Conservation (phyloP, 2,797 vertebrate genomes). For the Aselliscus stoliczkanus region DNA sequence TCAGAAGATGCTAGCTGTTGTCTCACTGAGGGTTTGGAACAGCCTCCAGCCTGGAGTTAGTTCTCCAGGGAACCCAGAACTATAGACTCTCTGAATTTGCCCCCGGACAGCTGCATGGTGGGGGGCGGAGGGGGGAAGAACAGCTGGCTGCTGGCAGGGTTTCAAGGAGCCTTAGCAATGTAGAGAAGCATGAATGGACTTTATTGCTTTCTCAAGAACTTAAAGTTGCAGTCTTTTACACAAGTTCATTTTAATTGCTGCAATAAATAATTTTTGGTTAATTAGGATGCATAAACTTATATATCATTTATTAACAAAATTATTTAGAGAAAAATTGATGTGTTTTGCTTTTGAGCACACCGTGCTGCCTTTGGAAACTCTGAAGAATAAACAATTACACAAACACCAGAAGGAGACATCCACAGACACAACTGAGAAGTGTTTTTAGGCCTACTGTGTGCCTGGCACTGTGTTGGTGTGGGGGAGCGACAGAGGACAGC, state of each 20-base stretch:
- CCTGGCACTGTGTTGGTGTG: accelerated
- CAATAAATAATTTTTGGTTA: conserved; percentile 66
- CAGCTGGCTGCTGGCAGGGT: not conserved
- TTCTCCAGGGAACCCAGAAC: not conserved
- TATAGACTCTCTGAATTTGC: not conserved
- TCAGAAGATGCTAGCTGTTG: not conserved
- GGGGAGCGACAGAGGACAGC: not conserved
- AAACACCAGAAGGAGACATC: not conserved
- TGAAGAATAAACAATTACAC: not conserved
- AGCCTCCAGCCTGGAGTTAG: not conserved
- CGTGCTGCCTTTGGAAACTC: not conserved
- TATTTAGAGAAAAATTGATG: conserved; percentile 34
- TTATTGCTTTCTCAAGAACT: conserved; percentile 27
- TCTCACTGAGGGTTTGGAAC: not conserved
- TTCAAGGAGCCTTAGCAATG: not conserved
- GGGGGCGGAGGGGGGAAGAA: too few relatives aligned
- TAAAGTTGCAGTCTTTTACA: conserved; percentile 50
- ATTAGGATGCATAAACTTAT: conserved; percentile 55
- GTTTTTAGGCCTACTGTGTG: not conserved
- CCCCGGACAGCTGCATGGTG: not conserved
- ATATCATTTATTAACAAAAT: conserved; percentile 60
- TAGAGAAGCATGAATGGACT: conserved; percentile 3
- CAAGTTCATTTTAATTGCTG: conserved; percentile 54
- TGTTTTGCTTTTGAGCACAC: not conserved
- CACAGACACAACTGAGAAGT: accelerated